Evolutionary conservation across 2,113 vertebrate genomes (phyloP), one percentile per base, ranked within the genome.

Genomic region (Pseudorasbora parva): DNA sequence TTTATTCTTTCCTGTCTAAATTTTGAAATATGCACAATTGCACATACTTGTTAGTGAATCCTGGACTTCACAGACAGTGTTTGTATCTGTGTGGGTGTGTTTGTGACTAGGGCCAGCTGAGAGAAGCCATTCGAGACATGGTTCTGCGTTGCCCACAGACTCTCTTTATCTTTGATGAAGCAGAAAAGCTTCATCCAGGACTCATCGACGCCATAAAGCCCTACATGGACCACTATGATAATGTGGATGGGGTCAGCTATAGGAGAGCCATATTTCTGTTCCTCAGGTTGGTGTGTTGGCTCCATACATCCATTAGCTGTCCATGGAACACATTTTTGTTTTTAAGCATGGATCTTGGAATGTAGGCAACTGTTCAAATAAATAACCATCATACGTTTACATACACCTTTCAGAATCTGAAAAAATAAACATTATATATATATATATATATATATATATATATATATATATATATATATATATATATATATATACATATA

Each of bases 91-190:
- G 79, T 79, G 57, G 25, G 10, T 74, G 33, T 47, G 30, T 84
- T 30, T 25, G 15, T 19, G 64, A 78, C 19, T 91, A 99, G 98
- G 94, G 92, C 54, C 94, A 95, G 89, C 92, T 99, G 49, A 89
- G 86, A 57, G 93, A 93, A 76, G 95, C 95, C 43, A 92, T 99
- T 62, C 86, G 91, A 0, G 93, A 95, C 91, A 94, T 92, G 0
- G 91, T 95, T 73, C 86, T 92, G 78, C 92, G 87, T 60, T 99
- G 98, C 86, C 85, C 85, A 9, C 97, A 98, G 93, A 91, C 95
- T 25, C 92, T 98, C 69, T 96, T 99, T 87, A 94, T 99, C 89
- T 98, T 99, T 0, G 97, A 99, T 0, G 98, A 99, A 86, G 96
- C 96, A 0, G 98, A 99, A 90, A 98, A 98, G 89, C 94, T 99